Evolutionary conservation across 2,797 vertebrate genomes (phyloP).

Genomic region (Bovichtus diacanthus): DNA sequence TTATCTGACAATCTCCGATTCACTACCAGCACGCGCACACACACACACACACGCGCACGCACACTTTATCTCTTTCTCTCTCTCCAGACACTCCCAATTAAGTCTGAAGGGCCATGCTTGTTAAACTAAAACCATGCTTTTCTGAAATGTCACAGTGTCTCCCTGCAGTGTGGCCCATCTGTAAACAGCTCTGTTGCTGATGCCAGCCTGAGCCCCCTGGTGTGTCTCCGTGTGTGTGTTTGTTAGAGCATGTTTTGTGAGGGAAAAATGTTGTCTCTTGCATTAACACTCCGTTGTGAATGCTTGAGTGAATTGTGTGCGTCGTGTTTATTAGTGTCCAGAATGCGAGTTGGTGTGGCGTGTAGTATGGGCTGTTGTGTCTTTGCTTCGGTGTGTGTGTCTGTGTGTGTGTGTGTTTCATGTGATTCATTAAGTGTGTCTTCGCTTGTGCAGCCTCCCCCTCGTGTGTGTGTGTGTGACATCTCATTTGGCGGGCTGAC

Average conservation of each 20-base stretch:
- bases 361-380: constrained; percentile 3
- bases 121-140: constrained; percentile 80
- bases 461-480: constrained; percentile 47
- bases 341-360: constrained; percentile 23
- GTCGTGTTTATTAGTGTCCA: constrained; percentile 19
- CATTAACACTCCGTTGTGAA: constrained; percentile 46
- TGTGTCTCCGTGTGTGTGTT: constrained; percentile 58
- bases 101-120: constrained; percentile 72
- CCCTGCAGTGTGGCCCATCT: constrained; percentile 73
- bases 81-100: constrained; percentile 76
- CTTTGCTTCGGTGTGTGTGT: constrained; percentile 23
- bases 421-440: constrained; percentile 46
- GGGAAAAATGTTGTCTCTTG: constrained; percentile 51
- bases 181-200: constrained; percentile 72
- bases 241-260: constrained; percentile 47
- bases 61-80: constrained; percentile 3
- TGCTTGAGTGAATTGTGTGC: constrained; percentile 20
- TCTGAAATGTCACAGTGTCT: constrained; percentile 81
- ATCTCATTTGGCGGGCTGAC: constrained; percentile 74
- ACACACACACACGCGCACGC: not conserved
- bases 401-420: constrained; percentile 23
- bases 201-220: constrained; percentile 59
- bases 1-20: constrained; percentile 45
- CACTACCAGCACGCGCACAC: constrained; percentile 3
- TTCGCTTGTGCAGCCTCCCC: constrained; percentile 3